Percentiles rank a stretch among this genome's conserved stretches.
These are phyloP conservation scores for Ophthalmolycus amberensis DNA, from an alignment of 2,113 vertebrate species.

Conservation along the genomic window DNA sequence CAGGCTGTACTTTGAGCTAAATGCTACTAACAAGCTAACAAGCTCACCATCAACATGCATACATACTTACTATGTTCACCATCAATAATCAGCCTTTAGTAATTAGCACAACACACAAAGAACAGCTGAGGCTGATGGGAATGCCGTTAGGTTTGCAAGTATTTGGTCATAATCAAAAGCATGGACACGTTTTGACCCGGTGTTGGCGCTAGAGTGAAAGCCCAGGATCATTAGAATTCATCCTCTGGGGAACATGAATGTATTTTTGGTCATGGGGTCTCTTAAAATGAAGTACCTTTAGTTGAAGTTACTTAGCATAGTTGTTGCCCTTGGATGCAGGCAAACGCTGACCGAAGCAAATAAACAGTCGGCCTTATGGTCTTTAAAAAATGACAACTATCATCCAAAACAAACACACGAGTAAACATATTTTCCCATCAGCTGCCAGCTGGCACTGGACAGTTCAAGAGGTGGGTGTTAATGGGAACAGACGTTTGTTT, in stretches of 20 bases:
- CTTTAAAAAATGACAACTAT: constrained; percentile 10
- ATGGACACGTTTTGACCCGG: background rate
- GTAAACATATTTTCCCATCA: constrained; percentile 55
- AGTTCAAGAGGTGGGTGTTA: constrained; percentile 35
- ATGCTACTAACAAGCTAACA: background rate
- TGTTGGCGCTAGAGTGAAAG: background rate
- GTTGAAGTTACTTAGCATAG: constrained; percentile 7
- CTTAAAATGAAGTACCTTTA: background rate
- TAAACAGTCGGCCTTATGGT: constrained; percentile 25
- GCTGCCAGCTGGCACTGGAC: constrained; percentile 11
- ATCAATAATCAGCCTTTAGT: background rate
- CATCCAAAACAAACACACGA: constrained; percentile 42
- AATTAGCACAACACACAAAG: too few species aligned
- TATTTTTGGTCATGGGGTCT: background rate
- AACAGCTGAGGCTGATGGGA: too few species aligned
- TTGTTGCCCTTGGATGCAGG: constrained; percentile 51
- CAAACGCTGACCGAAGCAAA: constrained; percentile 25
- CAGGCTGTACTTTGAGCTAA: background rate
- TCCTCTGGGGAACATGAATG: background rate
- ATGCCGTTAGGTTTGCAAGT: background rate
- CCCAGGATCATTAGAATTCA: background rate
- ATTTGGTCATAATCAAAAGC: background rate
- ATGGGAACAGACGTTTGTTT: constrained; percentile 47
- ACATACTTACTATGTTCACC: background rate
- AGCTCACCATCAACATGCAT: background rate